phyloP scores from a whole-genome alignment of 2,888 invertebrate species.

The Baronia brevicornis region DNA sequence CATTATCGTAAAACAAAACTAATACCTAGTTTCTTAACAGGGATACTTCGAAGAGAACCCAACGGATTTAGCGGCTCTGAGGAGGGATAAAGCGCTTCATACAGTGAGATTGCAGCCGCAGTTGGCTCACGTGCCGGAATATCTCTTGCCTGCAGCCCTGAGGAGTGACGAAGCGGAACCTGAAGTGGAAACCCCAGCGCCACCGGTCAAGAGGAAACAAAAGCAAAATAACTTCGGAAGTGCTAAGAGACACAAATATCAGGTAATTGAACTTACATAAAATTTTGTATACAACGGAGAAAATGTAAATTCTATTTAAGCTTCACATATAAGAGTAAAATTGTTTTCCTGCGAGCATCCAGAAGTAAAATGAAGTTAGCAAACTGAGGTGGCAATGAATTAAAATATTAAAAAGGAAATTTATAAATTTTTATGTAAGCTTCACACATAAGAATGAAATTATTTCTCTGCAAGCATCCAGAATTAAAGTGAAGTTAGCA shows the following conservation, averaged over 20 bases:
- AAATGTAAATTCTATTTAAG: too few relatives aligned
- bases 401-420: too few relatives aligned
- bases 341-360: neutral
- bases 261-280: too few relatives aligned
- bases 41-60: constrained; percentile 96
- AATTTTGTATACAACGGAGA: too few relatives aligned
- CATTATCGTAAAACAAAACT: neutral
- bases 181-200: constrained; percentile 30
- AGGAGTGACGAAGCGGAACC: constrained; percentile 77
- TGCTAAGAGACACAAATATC: constrained; percentile 58
- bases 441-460: too few relatives aligned
- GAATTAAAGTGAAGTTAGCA: too few relatives aligned
- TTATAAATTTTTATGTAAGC: too few relatives aligned
- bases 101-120: constrained; percentile 90
- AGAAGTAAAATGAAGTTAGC: too few relatives aligned
- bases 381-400: too few relatives aligned
- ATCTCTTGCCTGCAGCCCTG: constrained; percentile 87
- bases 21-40: constrained; percentile 42
- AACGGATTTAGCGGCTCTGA: constrained; percentile 86
- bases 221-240: constrained; percentile 47
- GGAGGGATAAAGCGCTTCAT: constrained; percentile 90
- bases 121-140: constrained; percentile 93
- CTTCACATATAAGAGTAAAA: too few relatives aligned
- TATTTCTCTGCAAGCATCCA: too few relatives aligned
- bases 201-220: constrained; percentile 46